These are phyloP conservation scores for Neodon shergylaensis DNA, from an alignment of 2,113 vertebrate species.

Conservation along the genomic window DNA sequence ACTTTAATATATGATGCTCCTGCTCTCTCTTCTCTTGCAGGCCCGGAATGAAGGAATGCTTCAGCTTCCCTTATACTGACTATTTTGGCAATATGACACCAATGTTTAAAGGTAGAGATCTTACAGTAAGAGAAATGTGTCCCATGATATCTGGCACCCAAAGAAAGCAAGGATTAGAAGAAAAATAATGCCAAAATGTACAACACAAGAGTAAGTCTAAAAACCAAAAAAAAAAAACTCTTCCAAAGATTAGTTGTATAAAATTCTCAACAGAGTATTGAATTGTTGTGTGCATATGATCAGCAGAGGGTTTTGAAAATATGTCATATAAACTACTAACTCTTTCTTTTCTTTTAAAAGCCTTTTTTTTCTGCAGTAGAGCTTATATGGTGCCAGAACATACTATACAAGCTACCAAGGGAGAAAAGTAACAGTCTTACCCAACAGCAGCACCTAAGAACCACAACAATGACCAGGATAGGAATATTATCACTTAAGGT, in stretches of 20 bases:
- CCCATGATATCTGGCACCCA: background rate
- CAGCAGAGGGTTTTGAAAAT: conserved; percentile 32
- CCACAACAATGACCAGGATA: background rate
- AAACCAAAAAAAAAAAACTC: background rate
- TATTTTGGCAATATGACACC: background rate
- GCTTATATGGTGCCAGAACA: background rate
- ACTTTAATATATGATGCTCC: background rate
- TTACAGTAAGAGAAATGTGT: background rate
- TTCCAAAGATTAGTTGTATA: background rate
- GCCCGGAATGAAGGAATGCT: background rate
- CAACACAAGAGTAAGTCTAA: background rate
- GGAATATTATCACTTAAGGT: background rate
- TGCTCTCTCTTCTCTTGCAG: background rate
- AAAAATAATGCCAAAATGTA: conserved; percentile 9
- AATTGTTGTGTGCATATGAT: background rate
- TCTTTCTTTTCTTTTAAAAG: background rate
- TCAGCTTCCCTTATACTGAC: background rate
- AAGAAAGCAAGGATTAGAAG: background rate
- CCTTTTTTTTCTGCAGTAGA: background rate
- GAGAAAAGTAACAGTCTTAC: background rate
- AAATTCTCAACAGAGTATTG: background rate
- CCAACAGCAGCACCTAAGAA: background rate
- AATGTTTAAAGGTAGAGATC: background rate
- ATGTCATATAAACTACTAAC: background rate
- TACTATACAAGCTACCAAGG: background rate